Percentiles rank a stretch among this genome's conserved stretches.
phyloP scores from a whole-genome alignment of 2,888 invertebrate genomes.

The Mimas tiliae region DNA sequence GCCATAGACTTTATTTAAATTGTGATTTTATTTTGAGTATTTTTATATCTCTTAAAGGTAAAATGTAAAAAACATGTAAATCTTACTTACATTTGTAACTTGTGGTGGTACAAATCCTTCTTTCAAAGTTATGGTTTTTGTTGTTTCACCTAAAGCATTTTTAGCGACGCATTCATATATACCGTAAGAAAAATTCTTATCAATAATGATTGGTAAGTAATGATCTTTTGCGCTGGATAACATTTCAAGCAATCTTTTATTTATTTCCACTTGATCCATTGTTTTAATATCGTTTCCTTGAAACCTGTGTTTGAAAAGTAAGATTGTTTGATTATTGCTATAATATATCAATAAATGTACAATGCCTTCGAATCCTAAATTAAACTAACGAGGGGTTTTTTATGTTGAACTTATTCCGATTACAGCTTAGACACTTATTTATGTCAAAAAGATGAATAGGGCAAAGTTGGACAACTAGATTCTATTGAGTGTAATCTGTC shows the following conservation, averaged over 20 bases:
- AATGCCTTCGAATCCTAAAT: not conserved
- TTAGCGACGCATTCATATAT: conserved; percentile 60
- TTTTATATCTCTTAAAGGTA: too few species aligned
- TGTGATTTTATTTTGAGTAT: too few species aligned
- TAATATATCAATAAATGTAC: conserved; percentile 20
- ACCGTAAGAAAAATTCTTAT: conserved; percentile 58
- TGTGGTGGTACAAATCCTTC: conserved; percentile 60
- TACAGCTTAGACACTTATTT: not conserved
- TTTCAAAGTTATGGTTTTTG: conserved; percentile 54
- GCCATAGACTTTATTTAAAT: too few species aligned
- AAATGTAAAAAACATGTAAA: too few species aligned
- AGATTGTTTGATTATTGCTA: too few species aligned
- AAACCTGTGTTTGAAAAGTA: conserved; percentile 41
- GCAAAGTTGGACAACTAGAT: not conserved
- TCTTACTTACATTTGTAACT: conserved; percentile 59
- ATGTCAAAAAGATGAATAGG: not conserved
- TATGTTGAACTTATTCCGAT: not conserved
- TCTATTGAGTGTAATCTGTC: not conserved
- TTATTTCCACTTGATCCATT: conserved; percentile 47
- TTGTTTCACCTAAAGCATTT: conserved; percentile 57
- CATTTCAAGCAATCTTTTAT: conserved; percentile 45
- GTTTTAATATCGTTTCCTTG: conserved; percentile 47
- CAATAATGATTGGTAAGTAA: conserved; percentile 45
- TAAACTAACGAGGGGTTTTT: not conserved
- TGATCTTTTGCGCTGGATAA: conserved; percentile 39